A percentile compares a stretch with the other conserved stretches of the same genome.
These are phyloP conservation scores for Calephelis nemesis DNA, from an alignment of 1,140 invertebrate species.

Conservation along the genomic window DNA sequence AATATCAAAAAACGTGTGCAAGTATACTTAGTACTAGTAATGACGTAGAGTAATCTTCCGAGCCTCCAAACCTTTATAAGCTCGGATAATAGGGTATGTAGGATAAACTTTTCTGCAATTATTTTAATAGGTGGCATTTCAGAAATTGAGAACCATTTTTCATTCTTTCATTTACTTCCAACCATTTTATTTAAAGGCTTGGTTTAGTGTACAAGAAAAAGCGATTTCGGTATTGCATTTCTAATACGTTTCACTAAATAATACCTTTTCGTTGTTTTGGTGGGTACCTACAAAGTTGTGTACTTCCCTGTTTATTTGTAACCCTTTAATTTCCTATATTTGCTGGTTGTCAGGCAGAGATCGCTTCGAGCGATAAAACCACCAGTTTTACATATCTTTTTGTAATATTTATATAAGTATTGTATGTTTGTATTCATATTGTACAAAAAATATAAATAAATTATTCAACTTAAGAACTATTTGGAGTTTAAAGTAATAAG, in stretches of 20 bases:
- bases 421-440: too few relatives aligned
- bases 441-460: too few relatives aligned
- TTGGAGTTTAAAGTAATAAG: too few relatives aligned
- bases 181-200: constrained; percentile 25
- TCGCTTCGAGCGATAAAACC: too few relatives aligned
- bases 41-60: background rate
- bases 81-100: constrained; percentile 21
- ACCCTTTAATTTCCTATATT: too few relatives aligned
- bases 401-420: too few relatives aligned
- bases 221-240: background rate
- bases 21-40: background rate
- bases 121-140: constrained; percentile 54
- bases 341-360: too few relatives aligned
- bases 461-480: too few relatives aligned
- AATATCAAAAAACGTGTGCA: background rate
- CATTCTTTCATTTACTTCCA: constrained; percentile 50
- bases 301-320: too few relatives aligned
- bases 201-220: constrained; percentile 3
- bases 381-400: background rate
- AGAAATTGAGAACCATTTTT: constrained; percentile 39
- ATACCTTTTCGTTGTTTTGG: too few relatives aligned
- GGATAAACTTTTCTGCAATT: constrained; percentile 47
- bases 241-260: background rate
- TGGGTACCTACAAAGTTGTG: too few relatives aligned
- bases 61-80: constrained; percentile 1